Evolutionary conservation across 2,113 vertebrate species (phyloP), one percentile per base, ranked within the genome.

Genomic region (Balaeniceps rex): DNA sequence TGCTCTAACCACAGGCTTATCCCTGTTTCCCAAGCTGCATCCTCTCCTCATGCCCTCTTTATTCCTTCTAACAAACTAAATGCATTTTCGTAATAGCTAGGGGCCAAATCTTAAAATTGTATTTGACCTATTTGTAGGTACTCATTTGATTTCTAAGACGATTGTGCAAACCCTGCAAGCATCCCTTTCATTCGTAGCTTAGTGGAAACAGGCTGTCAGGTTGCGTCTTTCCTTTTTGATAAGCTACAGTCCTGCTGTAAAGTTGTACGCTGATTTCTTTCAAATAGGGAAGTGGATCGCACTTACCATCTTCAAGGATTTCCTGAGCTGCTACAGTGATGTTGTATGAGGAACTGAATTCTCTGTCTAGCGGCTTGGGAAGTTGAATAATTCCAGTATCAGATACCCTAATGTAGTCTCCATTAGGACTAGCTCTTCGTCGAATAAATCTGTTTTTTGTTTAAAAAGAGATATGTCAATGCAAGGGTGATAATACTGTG

Each of bases 261-360:
- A 68, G 64, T 18, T 63, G 34, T 22, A 19, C 47, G 3, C 0
- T 2, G 49, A 33, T 78, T 85, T 70, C 49, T 85, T 60, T 51
- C 33, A 15, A 74, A 25, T 7, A 47, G 31, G 33, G 42, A 71
- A 91, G n/a, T 34, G 25, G 29, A 7, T 40, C 63, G 40, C 47
- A 79, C 96, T 94, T 81, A 97, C 97, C 95, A 25, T 96, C 94
- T 83, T 96, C 94, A 29, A 97, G 94, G 57, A 98, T 80, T 95
- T 99, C 99, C 76, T 98, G 98, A 19, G 99, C 99, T 78, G 98
- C 99, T 58, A 99, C 98, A 38, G 98, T 98, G 94, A 99, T 98
- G 90, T 98, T 98, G 95, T 99, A 98, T 72, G 96, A 98, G 9
- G 98, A 87, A 36, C 98, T 92, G 71, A 97, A 82, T 97, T 99